phyloP scores from a whole-genome alignment of 2,113 vertebrate genomes.

The Elanoides forficatus region DNA sequence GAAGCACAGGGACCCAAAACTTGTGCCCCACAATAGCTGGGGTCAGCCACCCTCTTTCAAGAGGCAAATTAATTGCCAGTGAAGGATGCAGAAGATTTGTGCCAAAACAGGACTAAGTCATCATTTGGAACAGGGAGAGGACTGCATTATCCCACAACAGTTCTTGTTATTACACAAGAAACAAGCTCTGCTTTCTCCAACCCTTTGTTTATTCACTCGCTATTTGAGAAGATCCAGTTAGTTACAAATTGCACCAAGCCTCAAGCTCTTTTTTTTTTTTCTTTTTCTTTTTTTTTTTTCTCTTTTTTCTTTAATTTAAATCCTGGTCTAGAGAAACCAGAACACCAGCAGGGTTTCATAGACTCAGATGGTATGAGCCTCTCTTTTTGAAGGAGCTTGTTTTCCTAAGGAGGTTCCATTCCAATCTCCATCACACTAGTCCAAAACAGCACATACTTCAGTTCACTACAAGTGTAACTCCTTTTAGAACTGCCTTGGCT shows the following conservation, averaged over 20 bases:
- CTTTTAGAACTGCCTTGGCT: neutral
- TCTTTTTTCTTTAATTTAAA: neutral
- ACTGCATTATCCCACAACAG: neutral
- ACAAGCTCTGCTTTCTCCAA: neutral
- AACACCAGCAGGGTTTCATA: neutral
- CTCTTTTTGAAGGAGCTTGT: neutral
- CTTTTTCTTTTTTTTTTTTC: too few species aligned
- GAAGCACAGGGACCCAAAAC: neutral
- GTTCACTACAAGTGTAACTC: neutral
- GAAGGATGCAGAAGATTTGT: neutral
- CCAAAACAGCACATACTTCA: neutral
- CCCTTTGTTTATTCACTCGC: neutral
- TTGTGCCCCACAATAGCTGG: neutral
- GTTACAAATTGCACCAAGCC: neutral
- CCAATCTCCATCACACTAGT: neutral
- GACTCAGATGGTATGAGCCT: neutral
- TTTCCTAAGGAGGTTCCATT: neutral
- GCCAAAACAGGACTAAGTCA: neutral
- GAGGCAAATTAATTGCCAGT: neutral
- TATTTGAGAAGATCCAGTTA: neutral
- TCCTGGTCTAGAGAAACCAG: neutral
- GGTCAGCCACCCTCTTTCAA: neutral
- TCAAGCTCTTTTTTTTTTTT: neutral
- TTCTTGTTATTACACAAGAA: neutral
- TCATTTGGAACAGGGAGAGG: neutral